These are phyloP conservation scores for Megatriorchis doriae DNA, from an alignment of 2,113 vertebrate species.

Conservation along the genomic window DNA sequence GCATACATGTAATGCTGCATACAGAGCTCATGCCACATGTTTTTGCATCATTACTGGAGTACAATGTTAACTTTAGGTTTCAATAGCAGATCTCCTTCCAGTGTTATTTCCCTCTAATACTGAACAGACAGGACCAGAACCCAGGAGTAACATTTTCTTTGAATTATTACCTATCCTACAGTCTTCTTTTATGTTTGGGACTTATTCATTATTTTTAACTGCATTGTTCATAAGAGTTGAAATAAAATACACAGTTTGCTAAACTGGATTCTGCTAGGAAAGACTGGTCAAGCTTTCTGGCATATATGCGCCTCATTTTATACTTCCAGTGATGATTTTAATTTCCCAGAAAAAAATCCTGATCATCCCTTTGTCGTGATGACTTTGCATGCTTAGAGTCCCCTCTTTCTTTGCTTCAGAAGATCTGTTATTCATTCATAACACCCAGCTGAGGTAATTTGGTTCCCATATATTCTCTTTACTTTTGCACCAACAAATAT, in stretches of 20 bases:
- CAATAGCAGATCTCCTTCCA: neutral
- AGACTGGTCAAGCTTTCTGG: neutral
- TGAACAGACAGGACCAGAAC: neutral
- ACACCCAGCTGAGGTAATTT: neutral
- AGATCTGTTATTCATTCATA: neutral
- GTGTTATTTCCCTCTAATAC: neutral
- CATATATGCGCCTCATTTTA: accelerated
- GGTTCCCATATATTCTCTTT: neutral
- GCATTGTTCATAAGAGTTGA: neutral
- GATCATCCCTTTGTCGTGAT: neutral
- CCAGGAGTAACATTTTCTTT: neutral
- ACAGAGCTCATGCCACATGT: neutral
- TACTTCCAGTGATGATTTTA: neutral
- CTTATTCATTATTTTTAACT: neutral
- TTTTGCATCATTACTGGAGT: neutral
- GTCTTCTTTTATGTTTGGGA: neutral
- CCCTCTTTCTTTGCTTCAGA: neutral
- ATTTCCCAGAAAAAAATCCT: neutral
- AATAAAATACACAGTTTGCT: neutral
- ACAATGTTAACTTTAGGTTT: neutral
- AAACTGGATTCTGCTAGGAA: neutral
- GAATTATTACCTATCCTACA: neutral
- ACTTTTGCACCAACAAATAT: neutral
- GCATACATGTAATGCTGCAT: neutral
- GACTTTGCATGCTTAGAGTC: neutral